Percentiles rank a stretch among this genome's conserved stretches.
These are phyloP conservation scores for Rhodeus uyekii DNA, from an alignment of 2,797 vertebrate genomes.

Conservation along the genomic window DNA sequence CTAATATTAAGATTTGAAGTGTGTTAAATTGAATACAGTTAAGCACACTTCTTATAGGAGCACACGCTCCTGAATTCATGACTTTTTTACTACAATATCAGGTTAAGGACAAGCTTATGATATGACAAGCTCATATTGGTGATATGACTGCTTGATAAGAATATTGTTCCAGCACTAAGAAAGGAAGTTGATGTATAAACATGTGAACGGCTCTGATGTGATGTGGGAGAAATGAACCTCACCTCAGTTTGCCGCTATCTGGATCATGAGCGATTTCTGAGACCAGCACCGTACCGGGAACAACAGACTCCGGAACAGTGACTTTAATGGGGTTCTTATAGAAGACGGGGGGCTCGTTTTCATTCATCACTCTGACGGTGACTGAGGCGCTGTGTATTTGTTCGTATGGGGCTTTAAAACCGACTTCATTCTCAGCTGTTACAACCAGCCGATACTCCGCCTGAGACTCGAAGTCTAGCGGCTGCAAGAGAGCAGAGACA, in stretches of 20 bases:
- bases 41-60: background rate
- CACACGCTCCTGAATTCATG: background rate
- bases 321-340: slow-evolving; percentile 81
- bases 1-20: background rate
- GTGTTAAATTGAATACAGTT: background rate
- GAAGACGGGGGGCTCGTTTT: slow-evolving; percentile 89
- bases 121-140: too few relatives aligned
- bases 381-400: slow-evolving; percentile 77
- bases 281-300: slow-evolving; percentile 79
- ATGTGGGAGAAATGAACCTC: slow-evolving; percentile 7
- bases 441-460: slow-evolving; percentile 74
- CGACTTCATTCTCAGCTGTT: slow-evolving; percentile 80
- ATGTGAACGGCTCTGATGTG: background rate
- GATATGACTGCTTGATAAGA: background rate
- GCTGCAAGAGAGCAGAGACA: slow-evolving; percentile 68
- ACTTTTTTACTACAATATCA: background rate
- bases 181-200: background rate
- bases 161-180: background rate
- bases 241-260: slow-evolving; percentile 86
- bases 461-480: slow-evolving; percentile 85
- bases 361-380: slow-evolving; percentile 78
- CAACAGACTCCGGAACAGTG: slow-evolving; percentile 80
- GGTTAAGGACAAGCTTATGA: background rate
- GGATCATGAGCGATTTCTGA: slow-evolving; percentile 85
- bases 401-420: slow-evolving; percentile 67